These are phyloP conservation scores for Scolopax rusticola DNA, from an alignment of 2,797 vertebrate species.

Conservation along the genomic window DNA sequence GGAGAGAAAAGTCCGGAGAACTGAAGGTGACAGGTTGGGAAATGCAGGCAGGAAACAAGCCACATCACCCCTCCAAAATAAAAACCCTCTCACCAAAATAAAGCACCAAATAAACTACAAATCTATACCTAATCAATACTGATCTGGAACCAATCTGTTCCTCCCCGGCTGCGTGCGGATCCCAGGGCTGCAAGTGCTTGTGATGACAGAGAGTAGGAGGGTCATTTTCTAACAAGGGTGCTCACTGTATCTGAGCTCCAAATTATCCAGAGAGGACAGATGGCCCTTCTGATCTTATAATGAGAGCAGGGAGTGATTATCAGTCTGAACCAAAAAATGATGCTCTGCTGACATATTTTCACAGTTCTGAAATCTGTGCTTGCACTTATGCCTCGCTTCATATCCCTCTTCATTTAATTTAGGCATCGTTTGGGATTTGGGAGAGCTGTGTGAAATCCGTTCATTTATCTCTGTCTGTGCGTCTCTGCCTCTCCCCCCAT, in stretches of 20 bases:
- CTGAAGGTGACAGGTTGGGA: background rate
- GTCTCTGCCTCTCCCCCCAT: constrained; percentile 36
- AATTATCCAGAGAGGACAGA: constrained; percentile 71
- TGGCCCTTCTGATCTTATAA: constrained; percentile 74
- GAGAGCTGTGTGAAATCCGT: constrained; percentile 58
- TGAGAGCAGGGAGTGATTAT: constrained; percentile 73
- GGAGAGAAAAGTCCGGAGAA: background rate
- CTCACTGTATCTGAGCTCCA: constrained; percentile 68
- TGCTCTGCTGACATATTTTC: constrained; percentile 76
- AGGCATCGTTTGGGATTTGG: constrained; percentile 49
- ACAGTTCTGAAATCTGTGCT: constrained; percentile 73
- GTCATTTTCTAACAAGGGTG: constrained; percentile 69
- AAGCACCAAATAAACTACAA: background rate
- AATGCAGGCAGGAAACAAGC: background rate
- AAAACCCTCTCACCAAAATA: background rate
- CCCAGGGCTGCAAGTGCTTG: constrained; percentile 46
- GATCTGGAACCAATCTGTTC: constrained; percentile 45
- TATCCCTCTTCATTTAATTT: constrained; percentile 54
- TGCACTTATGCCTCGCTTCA: constrained; percentile 62
- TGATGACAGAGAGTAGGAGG: constrained; percentile 56
- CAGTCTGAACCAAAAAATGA: constrained; percentile 70
- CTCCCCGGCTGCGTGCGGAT: background rate
- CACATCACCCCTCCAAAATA: background rate
- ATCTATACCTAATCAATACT: constrained; percentile 34
- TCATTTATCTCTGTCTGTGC: constrained; percentile 40